Evolutionary conservation across 2,888 invertebrate species (phyloP), one percentile per base, ranked within the genome.

Genomic region (Microdon myrmicae): DNA sequence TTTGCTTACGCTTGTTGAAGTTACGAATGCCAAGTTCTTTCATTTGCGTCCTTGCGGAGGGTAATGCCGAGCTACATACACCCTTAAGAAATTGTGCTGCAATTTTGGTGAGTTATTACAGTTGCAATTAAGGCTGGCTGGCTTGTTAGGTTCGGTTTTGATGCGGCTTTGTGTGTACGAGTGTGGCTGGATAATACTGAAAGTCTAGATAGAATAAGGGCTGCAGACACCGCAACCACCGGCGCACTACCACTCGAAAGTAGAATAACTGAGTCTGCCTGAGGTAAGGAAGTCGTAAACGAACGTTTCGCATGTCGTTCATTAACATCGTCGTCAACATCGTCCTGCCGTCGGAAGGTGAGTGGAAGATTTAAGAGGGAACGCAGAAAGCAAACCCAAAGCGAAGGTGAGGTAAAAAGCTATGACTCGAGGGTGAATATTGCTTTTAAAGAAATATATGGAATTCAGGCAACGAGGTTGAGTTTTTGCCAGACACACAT

Each of bases 101-200:
- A 64, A 64, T 64, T 64, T 58, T 37, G 64, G 64, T 58, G 51
- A 64, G 47, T 64, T 64, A 64, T 64, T 64, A 64, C 58, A 64
- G 58, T 64, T 58, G 58, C 64, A 64, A 64, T 64, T 64, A 64
- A 58, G 64, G 48, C 51, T 64, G 58, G 56, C 64, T 64, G 64
- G 58, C 58, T 58, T 45, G 51, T 49, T 32, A 37, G 45, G 56
- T 45, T 56, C 22, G 43, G 56, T 39, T 60, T 47, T 53, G 43
- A 34, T 45, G 44, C 44, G 28, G 9, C 35, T 4, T 17, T 31
- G 12, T 20, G 14, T 14, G 20, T 48, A 37, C 22, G 22, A 32
- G 19, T 51, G 41, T 26, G 29, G 45, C 9, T 43, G 32, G 5
- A 19, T 16, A 49, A 26, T 29, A 38, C 29, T 32, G 23, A 34